A percentile compares a stretch with the other conserved stretches of the same genome.
phyloP scores from a whole-genome alignment of 2,888 invertebrate species.

The Cosmia pyralina region DNA sequence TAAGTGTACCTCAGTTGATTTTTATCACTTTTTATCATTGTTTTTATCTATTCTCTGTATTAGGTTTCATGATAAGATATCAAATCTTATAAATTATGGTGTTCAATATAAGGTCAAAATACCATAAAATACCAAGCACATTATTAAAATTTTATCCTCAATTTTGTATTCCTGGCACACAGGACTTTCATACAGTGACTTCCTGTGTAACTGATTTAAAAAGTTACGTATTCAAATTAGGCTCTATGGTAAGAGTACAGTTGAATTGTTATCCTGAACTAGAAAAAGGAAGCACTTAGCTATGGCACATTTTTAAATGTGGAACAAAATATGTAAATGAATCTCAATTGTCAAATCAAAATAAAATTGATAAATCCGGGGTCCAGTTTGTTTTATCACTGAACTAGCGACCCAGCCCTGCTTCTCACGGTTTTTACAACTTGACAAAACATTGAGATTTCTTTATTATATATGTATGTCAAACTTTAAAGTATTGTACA shows the following conservation, averaged over 20 bases:
- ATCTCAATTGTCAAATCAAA: conserved; percentile 7
- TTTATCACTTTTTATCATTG: conserved; percentile 54
- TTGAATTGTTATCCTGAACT: conserved; percentile 25
- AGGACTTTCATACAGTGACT: conserved; percentile 39
- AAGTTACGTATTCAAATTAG: conserved; percentile 52
- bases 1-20: conserved; percentile 22
- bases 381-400: background rate
- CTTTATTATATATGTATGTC: no score
- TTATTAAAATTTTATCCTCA: conserved; percentile 11
- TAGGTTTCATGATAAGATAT: conserved; percentile 50
- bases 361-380: background rate
- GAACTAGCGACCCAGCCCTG: no score
- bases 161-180: conserved; percentile 49
- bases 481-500: no score
- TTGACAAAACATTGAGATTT: no score
- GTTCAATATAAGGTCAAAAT: conserved; percentile 45
- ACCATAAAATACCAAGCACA: conserved; percentile 17
- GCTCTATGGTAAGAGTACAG: conserved; percentile 51
- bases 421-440: no score
- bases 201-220: conserved; percentile 46
- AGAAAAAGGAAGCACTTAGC: conserved; percentile 27
- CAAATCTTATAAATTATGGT: conserved; percentile 21
- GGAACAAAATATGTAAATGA: conserved; percentile 17
- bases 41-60: conserved; percentile 49
- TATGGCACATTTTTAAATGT: conserved; percentile 13